phyloP scores from a whole-genome alignment of 2,888 invertebrate species.

The Conistra vaccinii region DNA sequence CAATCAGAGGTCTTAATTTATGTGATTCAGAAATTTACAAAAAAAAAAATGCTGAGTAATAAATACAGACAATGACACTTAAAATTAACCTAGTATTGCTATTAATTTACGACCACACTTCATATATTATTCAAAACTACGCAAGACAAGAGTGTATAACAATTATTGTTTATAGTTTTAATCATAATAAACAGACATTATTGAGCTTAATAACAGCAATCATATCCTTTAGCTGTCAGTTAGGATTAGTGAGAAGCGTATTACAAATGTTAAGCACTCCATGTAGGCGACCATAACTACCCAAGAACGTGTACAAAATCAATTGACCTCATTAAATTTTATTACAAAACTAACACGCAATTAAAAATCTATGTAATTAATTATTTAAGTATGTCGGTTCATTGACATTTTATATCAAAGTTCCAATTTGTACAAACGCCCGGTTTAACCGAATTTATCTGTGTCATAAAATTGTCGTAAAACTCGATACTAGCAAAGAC shows the following conservation, averaged over 20 bases:
- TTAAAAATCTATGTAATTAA: conserved; percentile 65
- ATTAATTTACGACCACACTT: conserved; percentile 27
- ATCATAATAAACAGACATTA: conserved; percentile 57
- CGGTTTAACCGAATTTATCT: conserved; percentile 76
- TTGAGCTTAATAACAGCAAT: conserved; percentile 54
- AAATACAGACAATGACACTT: not conserved
- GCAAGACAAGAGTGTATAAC: conserved; percentile 31
- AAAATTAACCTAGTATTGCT: conserved; percentile 1
- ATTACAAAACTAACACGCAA: conserved; percentile 67
- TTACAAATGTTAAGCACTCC: conserved; percentile 35
- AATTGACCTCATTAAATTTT: conserved; percentile 64
- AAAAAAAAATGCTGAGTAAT: not conserved
- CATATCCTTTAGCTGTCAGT: conserved; percentile 47
- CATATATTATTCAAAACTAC: conserved; percentile 25
- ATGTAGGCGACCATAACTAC: conserved; percentile 41
- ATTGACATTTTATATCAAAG: conserved; percentile 78
- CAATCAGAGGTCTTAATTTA: not conserved
- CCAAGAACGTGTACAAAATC: conserved; percentile 44
- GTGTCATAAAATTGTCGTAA: conserved; percentile 83
- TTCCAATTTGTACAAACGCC: conserved; percentile 78
- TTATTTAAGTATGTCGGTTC: conserved; percentile 72
- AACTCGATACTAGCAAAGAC: conserved; percentile 77
- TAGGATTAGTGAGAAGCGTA: conserved; percentile 51
- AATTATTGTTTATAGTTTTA: conserved; percentile 57
- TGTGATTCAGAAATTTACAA: no score